Base-by-base conservation (phyloP, 2,113 vertebrate genomes). In the Neodontobutis hainanensis region DNA sequence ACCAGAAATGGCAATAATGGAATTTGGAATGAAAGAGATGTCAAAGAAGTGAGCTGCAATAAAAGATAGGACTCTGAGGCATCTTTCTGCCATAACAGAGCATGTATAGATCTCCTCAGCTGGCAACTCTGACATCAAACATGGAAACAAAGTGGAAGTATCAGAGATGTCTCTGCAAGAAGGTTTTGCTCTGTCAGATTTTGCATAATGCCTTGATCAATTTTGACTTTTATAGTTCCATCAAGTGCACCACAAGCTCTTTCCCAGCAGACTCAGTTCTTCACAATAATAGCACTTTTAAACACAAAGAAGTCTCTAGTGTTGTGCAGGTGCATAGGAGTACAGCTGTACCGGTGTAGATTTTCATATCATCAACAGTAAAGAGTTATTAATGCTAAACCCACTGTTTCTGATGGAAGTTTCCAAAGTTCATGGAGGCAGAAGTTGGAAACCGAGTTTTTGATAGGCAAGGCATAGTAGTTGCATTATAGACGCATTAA, bases 101-200 rank as follows among this genome's bases (percentile, higher is more conserved):
- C 66, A 70, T 66, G 70, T 70, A 64, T 69, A 75, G 61, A 69
- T 77, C 77, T 45, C 27, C 48, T 75, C 65, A 70, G 77, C 12
- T 8, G 80, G 68, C 65, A 79, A 46, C 52, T 67, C 75, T 64
- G 77, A 70, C 72, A 84, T 87, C 79, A 84, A 83, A 83, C 76
- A 80, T 19, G 19, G 62, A 65, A 81, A 78, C 68, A 78, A 78
- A 82, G 66, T n/a, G 50, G 69, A 66, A 74, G 75, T 68, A 81
- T 88, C 81, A 81, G 84, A 86, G 68, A 42, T 32, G 50, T 79
- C 75, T 69, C 10, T 0, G 51, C 1, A n/a, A 75, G 64, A 83
- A 69, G 46, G 12, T 81, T 89, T 86, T 82, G 51, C 73, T 81
- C 72, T 56, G 81, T 80, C 82, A 86, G 80, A 87, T 77, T 77